Conservation (phyloP, 2,113 vertebrate species). For the Pipa parva region DNA sequence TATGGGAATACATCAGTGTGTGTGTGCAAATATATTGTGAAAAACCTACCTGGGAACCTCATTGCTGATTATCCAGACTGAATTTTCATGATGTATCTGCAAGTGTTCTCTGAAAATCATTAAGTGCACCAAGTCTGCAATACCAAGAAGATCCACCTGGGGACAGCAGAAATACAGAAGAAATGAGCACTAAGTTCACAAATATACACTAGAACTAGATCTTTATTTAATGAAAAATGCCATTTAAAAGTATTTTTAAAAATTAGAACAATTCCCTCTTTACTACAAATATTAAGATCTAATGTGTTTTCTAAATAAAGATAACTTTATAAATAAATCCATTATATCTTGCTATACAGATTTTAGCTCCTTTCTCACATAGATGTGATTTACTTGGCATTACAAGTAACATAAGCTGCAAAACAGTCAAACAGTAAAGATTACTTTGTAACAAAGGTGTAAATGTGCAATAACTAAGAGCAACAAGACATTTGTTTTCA, state of each 20-base stretch:
- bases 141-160: slow-evolving; percentile 77
- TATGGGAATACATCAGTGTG: too few relatives aligned
- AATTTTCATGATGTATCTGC: slow-evolving; percentile 57
- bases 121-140: slow-evolving; percentile 75
- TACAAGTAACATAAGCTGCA: too few relatives aligned
- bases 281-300: not conserved
- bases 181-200: not conserved
- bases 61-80: slow-evolving; percentile 62
- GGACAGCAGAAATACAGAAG: slow-evolving; percentile 46
- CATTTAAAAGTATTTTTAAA: not conserved
- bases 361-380: too few relatives aligned
- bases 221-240: not conserved
- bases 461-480: too few relatives aligned
- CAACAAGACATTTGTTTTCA: too few relatives aligned
- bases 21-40: too few relatives aligned
- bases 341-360: too few relatives aligned
- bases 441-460: too few relatives aligned
- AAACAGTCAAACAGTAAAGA: too few relatives aligned
- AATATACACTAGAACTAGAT: not conserved
- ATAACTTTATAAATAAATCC: not conserved
- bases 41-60: slow-evolving; percentile 58
- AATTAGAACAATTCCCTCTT: not conserved
- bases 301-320: not conserved
- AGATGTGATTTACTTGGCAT: too few relatives aligned
- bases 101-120: slow-evolving; percentile 66